Base-by-base conservation (phyloP, 1,140 invertebrate genomes). In the Drosophila melanogaster region DNA sequence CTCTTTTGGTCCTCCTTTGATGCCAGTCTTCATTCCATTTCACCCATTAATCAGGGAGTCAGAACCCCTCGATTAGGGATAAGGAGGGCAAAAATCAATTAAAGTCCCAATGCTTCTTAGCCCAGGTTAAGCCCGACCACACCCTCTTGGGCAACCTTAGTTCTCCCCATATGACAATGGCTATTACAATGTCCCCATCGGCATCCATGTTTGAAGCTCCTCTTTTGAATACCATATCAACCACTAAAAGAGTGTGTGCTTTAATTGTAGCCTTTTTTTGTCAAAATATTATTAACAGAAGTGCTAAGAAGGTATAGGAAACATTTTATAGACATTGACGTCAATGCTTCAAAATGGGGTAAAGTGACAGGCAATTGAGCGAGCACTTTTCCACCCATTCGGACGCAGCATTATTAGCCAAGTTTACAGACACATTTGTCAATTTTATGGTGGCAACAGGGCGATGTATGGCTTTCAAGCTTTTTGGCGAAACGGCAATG, bases 351-450 rank as follows among this genome's bases (percentile, higher is more conserved):
- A 30, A 35, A 19, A 40, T 12, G 14, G 4, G 0, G 7, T 7
- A 35, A 12, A 22, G 0, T 11, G 14, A 19, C 14, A 22, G 60
- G 11, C 11, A 58, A 22, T 22, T 22, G 19, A 14, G 15, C 11
- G 7, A 30, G 12, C 43, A 47, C 15, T 38, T 46, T 33, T 30
- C 65, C 54, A 58, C 67, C 59, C 50, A 38, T 49, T 61, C 26
- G 70, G 49, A 38, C 22, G 53, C 71, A 30, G 26, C 60, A 90
- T 90, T 87, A 87, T 90, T 90, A 87, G 83, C 79, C 79, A 90
- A 90, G 87, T 90, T 90, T 87, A 87, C 87, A 90, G 87, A 90
- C 87, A 90, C 87, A 90, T 90, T 90, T 90, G 87, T 90, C 87
- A 90, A 87, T 84, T 90, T 90, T 87, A 90, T 90, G 86, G 79